These are phyloP conservation scores for Calvadosia cruxmelitensis DNA, from an alignment of 30 jellyfish, hydroid and myxozoan genomes.

Conservation along the genomic window DNA sequence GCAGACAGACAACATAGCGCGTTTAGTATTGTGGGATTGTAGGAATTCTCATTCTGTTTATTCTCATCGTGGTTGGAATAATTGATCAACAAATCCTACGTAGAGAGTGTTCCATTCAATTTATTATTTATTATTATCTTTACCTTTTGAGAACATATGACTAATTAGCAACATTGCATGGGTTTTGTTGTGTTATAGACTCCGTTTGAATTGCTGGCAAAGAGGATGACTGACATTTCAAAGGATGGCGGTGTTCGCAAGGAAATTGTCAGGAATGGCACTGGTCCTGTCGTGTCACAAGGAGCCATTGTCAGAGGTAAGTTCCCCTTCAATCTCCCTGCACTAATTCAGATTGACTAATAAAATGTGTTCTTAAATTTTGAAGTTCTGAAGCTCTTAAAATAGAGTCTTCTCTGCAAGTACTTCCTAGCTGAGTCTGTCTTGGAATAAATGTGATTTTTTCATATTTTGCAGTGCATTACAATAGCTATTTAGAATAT, in stretches of 20 bases:
- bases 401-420: neutral
- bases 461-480: constrained; percentile 42
- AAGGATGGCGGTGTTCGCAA: constrained; percentile 54
- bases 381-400: neutral
- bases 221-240: constrained; percentile 44
- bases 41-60: too few species aligned
- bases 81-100: too few species aligned
- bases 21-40: too few species aligned
- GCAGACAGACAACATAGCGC: too few species aligned
- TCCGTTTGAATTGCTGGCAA: constrained; percentile 57
- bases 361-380: neutral
- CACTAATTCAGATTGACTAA: too few species aligned
- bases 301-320: constrained; percentile 35
- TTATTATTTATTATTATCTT: too few species aligned
- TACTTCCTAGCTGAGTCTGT: neutral
- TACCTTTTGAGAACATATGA: too few species aligned
- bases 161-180: too few species aligned
- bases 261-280: constrained; percentile 34
- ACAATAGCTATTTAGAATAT: constrained; percentile 67
- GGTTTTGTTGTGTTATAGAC: constrained; percentile 19
- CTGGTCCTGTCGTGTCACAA: constrained; percentile 52
- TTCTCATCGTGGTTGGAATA: too few species aligned
- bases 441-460: too few species aligned
- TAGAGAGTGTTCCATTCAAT: too few species aligned
- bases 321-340: neutral